Percentiles rank a stretch among this genome's conserved stretches.
Conservation (phyloP, 2,888 invertebrate species). For the Uloborus plumipes region DNA sequence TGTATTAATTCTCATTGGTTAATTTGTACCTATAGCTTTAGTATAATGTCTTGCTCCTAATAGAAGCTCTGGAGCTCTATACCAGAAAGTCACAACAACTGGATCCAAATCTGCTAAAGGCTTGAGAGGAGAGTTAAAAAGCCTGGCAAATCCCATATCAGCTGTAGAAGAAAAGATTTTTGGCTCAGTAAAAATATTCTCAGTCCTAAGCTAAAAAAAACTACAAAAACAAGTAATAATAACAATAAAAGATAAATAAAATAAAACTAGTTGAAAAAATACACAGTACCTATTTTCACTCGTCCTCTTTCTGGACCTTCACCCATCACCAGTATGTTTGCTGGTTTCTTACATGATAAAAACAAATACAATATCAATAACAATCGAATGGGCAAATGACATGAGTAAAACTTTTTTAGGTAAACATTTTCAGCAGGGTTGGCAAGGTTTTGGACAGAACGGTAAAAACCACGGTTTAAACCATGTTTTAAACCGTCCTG, state of each 20-base stretch:
- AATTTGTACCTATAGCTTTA: slow-evolving; percentile 86
- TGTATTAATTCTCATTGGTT: no score
- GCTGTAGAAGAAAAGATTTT: slow-evolving; percentile 74
- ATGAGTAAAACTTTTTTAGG: no score
- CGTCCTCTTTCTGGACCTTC: slow-evolving; percentile 96
- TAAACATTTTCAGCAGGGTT: no score
- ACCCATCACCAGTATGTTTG: slow-evolving; percentile 99
- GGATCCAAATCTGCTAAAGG: slow-evolving; percentile 98
- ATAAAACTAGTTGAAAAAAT: not conserved
- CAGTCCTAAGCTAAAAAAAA: not conserved
- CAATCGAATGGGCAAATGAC: no score
- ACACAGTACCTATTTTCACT: slow-evolving; percentile 84
- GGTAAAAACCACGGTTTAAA: no score
- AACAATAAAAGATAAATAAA: slow-evolving; percentile 2
- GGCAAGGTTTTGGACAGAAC: no score
- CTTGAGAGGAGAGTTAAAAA: slow-evolving; percentile 97
- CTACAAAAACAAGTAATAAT: not conserved
- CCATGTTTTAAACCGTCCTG: no score
- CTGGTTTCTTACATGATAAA: slow-evolving; percentile 83
- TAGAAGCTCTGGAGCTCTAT: slow-evolving; percentile 95
- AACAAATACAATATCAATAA: not conserved
- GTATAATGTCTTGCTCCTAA: slow-evolving; percentile 97
- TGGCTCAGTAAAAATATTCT: no score
- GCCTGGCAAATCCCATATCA: slow-evolving; percentile 98
- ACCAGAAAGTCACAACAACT: slow-evolving; percentile 99